Conservation (phyloP, 2,113 vertebrate species). For the Ophthalmolycus amberensis region DNA sequence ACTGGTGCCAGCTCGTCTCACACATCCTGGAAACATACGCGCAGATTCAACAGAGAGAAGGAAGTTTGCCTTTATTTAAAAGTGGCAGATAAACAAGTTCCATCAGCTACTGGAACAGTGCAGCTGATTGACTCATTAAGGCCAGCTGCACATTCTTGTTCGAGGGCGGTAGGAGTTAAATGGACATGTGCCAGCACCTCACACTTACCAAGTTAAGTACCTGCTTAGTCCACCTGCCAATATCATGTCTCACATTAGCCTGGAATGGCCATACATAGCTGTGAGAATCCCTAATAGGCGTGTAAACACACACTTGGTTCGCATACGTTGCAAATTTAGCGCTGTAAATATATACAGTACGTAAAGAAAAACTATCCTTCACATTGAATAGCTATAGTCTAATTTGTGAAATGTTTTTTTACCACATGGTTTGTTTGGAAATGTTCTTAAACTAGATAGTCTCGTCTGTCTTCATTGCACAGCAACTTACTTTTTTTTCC, state of each 20-base stretch:
- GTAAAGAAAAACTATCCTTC: not conserved
- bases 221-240: not conserved
- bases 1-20: not conserved
- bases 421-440: not conserved
- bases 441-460: constrained; percentile 19
- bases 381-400: not conserved
- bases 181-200: constrained; percentile 31
- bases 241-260: constrained; percentile 23
- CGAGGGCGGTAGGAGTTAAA: constrained; percentile 35
- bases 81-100: not conserved
- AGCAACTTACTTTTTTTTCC: not conserved
- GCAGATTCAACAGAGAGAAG: constrained; percentile 17
- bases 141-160: constrained; percentile 43
- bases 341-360: not conserved
- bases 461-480: not conserved
- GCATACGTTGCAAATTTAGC: not conserved
- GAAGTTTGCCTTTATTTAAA: constrained; percentile 34
- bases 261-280: constrained; percentile 19
- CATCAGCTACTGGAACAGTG: not conserved
- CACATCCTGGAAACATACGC: not conserved
- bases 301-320: constrained; percentile 11
- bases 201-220: constrained; percentile 41
- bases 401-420: constrained; percentile 4
- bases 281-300: not conserved
- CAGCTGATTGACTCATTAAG: constrained; percentile 1